A percentile compares a stretch with the other conserved stretches of the same genome.
Evolutionary conservation across 2,797 vertebrate species (phyloP).

Genomic region (Betta splendens): DNA sequence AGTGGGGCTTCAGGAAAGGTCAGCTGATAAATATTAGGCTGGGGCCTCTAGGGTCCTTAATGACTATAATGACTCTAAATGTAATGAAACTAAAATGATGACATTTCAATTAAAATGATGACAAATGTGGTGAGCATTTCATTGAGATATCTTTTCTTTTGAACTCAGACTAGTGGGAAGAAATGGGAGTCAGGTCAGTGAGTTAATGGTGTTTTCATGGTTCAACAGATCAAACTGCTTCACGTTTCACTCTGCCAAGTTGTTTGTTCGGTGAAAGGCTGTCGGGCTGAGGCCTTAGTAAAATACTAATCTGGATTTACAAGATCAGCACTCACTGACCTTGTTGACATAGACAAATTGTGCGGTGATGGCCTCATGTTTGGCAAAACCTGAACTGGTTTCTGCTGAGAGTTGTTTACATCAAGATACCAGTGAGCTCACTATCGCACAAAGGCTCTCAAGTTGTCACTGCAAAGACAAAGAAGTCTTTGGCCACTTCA

Average conservation of each 20-base stretch:
- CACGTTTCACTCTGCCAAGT: too few species aligned
- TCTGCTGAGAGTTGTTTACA: not conserved
- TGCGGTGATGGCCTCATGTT: accelerated
- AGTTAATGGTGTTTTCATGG: too few species aligned
- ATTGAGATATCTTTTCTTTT: not conserved
- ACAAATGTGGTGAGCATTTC: too few species aligned
- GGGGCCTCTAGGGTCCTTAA: conserved; percentile 13
- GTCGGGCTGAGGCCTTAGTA: too few species aligned
- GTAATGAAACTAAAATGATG: too few species aligned
- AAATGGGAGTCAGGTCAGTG: not conserved
- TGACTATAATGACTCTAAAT: conserved; percentile 1
- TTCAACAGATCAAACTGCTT: too few species aligned
- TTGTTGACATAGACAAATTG: not conserved
- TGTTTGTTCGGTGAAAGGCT: too few species aligned
- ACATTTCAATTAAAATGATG: too few species aligned
- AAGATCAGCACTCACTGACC: accelerated
- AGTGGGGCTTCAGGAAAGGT: conserved; percentile 17
- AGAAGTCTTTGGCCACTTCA: too few species aligned
- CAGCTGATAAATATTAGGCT: conserved; percentile 19
- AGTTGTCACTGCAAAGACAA: not conserved
- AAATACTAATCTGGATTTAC: not conserved
- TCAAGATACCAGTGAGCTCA: conserved; percentile 21
- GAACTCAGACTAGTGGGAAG: not conserved
- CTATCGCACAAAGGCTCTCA: conserved; percentile 18
- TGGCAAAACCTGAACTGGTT: accelerated